A percentile compares a stretch with the other conserved stretches of the same genome.
Evolutionary conservation across 2,113 vertebrate species (phyloP).

Genomic region (Sylvia atricapilla): DNA sequence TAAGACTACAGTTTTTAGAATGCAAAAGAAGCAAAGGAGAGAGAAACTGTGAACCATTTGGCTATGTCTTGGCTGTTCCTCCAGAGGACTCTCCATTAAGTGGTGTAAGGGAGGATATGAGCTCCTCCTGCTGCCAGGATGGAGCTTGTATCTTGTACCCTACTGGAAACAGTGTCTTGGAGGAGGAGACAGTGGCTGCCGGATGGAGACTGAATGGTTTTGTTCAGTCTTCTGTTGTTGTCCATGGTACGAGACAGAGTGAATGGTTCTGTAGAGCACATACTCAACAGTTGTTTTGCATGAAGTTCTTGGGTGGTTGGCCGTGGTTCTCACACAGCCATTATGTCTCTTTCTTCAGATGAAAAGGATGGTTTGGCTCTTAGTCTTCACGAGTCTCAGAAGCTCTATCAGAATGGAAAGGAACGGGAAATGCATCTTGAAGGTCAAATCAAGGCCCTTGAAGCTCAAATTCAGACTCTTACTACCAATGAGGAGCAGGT

Average conservation of each 20-base stretch:
- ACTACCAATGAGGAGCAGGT: conserved; percentile 85
- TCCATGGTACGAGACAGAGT: not conserved
- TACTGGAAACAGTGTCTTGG: not conserved
- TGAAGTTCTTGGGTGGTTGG: not conserved
- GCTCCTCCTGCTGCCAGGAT: not conserved
- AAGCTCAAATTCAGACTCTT: conserved; percentile 83
- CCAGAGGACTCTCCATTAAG: not conserved
- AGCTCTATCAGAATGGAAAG: conserved; percentile 81
- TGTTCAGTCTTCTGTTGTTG: not conserved
- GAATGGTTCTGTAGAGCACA: not conserved
- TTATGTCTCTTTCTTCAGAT: conserved; percentile 71
- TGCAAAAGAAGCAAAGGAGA: not conserved
- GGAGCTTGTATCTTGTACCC: not conserved
- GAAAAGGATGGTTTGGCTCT: conserved; percentile 88
- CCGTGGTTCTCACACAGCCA: not conserved
- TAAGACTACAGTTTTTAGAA: not conserved
- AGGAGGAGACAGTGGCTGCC: not conserved
- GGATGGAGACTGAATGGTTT: not conserved
- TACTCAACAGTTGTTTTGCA: accelerated
- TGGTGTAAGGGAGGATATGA: not conserved
- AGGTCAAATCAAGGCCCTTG: conserved; percentile 81
- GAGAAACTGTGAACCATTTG: not conserved
- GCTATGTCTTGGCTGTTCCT: not conserved
- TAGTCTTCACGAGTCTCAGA: conserved; percentile 85
- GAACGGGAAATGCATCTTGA: conserved; percentile 84